Conservation (phyloP, 2,797 vertebrate species). For the Cyclopterus lumpus region DNA sequence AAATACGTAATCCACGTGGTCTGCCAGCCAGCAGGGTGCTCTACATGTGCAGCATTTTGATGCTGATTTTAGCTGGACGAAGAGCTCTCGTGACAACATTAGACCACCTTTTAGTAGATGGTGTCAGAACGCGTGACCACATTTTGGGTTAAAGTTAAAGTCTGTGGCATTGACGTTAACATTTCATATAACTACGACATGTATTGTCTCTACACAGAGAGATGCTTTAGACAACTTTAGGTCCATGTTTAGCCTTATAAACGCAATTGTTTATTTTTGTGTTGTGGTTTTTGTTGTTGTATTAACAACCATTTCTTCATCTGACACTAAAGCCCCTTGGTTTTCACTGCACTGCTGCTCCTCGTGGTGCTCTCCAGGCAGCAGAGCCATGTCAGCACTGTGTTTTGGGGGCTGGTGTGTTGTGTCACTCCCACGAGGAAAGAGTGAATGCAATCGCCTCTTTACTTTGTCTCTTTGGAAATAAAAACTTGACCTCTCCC, state of each 20-base stretch:
- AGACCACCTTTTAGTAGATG: background rate
- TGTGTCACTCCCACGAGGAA: conserved; percentile 47
- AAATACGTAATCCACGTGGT: background rate
- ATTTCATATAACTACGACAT: background rate
- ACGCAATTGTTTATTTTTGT: background rate
- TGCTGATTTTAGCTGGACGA: background rate
- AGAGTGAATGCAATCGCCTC: conserved; percentile 5
- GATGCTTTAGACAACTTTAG: background rate
- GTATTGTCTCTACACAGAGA: background rate
- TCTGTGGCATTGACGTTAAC: background rate
- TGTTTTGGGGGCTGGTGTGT: conserved; percentile 40
- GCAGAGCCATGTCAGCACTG: conserved; percentile 63
- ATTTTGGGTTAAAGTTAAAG: background rate
- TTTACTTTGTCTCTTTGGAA: conserved; percentile 38
- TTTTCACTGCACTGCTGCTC: conserved; percentile 34
- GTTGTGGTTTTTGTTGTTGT: background rate
- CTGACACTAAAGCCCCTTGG: conserved; percentile 9
- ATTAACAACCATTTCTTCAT: background rate
- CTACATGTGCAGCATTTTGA: background rate
- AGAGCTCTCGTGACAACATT: background rate
- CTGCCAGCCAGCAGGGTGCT: background rate
- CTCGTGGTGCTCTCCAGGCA: conserved; percentile 36
- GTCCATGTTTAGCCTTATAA: background rate
- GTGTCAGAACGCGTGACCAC: background rate
- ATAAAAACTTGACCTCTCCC: conserved; percentile 3